A percentile compares a stretch with the other conserved stretches of the same genome.
Evolutionary conservation across 2,888 invertebrate genomes (phyloP).

Genomic region (Nephrotoma guestfalica): DNA sequence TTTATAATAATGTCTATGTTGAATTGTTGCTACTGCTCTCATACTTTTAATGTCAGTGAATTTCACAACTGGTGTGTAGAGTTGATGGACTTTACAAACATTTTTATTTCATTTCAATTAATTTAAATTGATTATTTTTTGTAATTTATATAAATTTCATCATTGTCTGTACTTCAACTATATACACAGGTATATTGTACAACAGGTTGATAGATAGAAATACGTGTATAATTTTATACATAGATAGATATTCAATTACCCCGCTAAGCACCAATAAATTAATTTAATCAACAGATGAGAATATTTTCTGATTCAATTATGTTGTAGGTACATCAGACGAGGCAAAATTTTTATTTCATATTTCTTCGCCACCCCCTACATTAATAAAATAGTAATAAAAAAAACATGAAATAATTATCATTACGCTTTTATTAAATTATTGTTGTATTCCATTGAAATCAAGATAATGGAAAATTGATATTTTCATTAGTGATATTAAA

Average conservation of each 20-base stretch:
- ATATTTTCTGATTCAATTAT: neutral
- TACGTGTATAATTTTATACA: no score
- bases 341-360: neutral
- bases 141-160: neutral
- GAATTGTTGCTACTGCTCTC: no score
- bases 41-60: no score
- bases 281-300: neutral
- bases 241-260: neutral
- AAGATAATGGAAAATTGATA: neutral
- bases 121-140: neutral
- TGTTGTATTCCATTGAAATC: neutral
- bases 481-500: neutral
- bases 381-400: neutral
- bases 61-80: neutral
- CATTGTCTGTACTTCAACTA: neutral
- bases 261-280: neutral
- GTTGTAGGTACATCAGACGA: neutral
- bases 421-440: neutral
- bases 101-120: neutral
- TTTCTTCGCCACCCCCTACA: neutral
- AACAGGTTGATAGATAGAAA: neutral
- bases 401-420: neutral
- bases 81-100: neutral
- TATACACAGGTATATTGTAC: neutral
- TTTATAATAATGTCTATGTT: no score